Evolutionary conservation across 2,888 invertebrate genomes (phyloP), one percentile per base, ranked within the genome.

Genomic region (Scelioninae gen. 2): DNA sequence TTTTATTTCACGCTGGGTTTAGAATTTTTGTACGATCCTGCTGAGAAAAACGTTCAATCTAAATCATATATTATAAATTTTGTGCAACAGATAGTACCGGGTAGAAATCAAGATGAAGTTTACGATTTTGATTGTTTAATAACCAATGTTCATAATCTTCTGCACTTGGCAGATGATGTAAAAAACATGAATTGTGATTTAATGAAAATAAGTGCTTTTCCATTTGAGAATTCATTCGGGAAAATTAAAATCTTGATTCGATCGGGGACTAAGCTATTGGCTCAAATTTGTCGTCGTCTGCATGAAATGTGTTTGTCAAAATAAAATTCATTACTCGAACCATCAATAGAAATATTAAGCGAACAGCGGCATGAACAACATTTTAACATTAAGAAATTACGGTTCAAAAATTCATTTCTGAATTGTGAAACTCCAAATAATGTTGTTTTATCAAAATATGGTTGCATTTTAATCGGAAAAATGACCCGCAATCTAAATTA

Each of bases 81-180:
- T n/a, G n/a, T n/a, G n/a, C n/a, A n/a, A n/a, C n/a, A n/a, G n/a
- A n/a, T n/a, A n/a, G n/a, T n/a, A n/a, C n/a, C n/a, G n/a, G n/a
- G n/a, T n/a, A n/a, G n/a, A n/a, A n/a, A n/a, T 22, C 2, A 4
- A 22, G 22, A 22, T 4, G 3, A 45, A 19, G 43, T 57, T n/a
- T 84, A 83, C 76, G 79, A 78, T n/a, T 77, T 10, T 10, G 46
- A 60, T 19, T 33, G 63, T 31, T 10, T 61, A 60, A 13, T 48
- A 33, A 9, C 79, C 45, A 85, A 85, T 78, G 76, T 83, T 3
- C 85, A 85, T 75, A 70, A 72, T 11, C 55, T 75, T 3, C 50
- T 75, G 25, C 76, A 76, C 16, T 22, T 77, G 10, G 74, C 73
- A 16, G 75, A 77, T 60, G 76, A 77, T 48, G 72, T 37, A 0